Evolutionary conservation across 2,888 invertebrate genomes (phyloP).

Genomic region (Rhagonycha lutea): DNA sequence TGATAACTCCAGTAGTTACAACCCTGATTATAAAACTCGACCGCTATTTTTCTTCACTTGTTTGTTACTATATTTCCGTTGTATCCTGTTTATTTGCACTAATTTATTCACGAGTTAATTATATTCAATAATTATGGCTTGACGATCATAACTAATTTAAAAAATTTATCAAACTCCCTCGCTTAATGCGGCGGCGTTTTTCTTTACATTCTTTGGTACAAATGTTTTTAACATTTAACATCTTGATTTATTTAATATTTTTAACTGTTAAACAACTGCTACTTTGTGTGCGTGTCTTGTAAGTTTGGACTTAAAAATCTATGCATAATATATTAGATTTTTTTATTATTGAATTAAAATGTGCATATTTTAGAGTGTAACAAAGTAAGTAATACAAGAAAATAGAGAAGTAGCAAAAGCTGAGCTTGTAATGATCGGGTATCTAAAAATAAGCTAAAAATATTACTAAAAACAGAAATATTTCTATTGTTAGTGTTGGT

Average conservation of each 20-base stretch:
- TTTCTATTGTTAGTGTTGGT: slow-evolving; percentile 1
- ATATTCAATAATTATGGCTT: neutral
- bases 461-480: neutral
- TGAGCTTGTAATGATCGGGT: neutral
- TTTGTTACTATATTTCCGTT: neutral
- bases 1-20: no score
- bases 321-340: neutral
- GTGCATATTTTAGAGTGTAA: neutral
- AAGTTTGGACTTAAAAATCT: neutral
- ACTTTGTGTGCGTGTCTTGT: slow-evolving; percentile 2
- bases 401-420: neutral
- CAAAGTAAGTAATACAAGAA: neutral
- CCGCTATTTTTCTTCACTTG: no score
- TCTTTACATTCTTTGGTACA: neutral
- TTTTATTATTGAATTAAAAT: neutral
- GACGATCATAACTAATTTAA: neutral
- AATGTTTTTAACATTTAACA: neutral
- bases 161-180: neutral
- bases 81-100: neutral
- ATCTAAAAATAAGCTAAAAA: neutral
- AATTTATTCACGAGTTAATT: neutral
- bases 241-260: neutral
- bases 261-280: slow-evolving; percentile 3
- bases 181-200: neutral
- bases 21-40: no score